A percentile compares a stretch with the other conserved stretches of the same genome.
Conservation (phyloP, 53 echinoderm and acorn worm genomes). For the Holothuria scabra region DNA sequence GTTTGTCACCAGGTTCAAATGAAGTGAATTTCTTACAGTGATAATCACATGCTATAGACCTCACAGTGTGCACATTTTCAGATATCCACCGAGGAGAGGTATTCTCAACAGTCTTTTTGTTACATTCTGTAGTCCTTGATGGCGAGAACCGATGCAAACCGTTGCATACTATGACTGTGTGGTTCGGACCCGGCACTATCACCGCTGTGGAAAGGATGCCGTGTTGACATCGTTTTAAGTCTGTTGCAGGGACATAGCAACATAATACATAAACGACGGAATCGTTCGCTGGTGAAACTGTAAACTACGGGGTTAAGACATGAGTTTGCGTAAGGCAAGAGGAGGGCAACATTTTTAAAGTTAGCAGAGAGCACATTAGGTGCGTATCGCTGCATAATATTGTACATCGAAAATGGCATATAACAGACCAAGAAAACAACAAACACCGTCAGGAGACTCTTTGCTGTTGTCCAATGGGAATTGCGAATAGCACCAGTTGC, state of each 20-base stretch:
- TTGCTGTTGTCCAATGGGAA: slow-evolving; percentile 81
- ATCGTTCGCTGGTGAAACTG: slow-evolving; percentile 63
- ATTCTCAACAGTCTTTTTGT: too few relatives aligned
- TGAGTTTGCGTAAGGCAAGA: slow-evolving; percentile 79
- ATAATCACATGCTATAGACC: too few relatives aligned
- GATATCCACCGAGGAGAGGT: too few relatives aligned
- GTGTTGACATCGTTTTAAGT: not conserved
- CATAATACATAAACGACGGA: slow-evolving; percentile 53
- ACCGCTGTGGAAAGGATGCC: too few relatives aligned
- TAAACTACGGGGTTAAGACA: slow-evolving; percentile 90
- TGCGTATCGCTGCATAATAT: slow-evolving; percentile 67
- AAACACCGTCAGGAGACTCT: slow-evolving; percentile 77
- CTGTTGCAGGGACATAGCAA: slow-evolving; percentile 12
- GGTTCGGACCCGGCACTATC: too few relatives aligned
- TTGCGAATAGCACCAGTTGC: slow-evolving; percentile 29
- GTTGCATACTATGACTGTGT: too few relatives aligned
- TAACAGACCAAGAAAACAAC: slow-evolving; percentile 77
- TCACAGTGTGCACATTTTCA: too few relatives aligned
- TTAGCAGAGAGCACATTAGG: slow-evolving; percentile 35
- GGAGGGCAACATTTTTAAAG: slow-evolving; percentile 53
- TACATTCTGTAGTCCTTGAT: too few relatives aligned
- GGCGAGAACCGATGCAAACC: too few relatives aligned
- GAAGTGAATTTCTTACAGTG: too few relatives aligned
- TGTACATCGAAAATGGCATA: slow-evolving; percentile 75
- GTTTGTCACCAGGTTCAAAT: too few relatives aligned